Percentiles rank a stretch among this genome's conserved stretches.
These are phyloP conservation scores for Indicator indicator DNA, from an alignment of 2,113 vertebrate genomes.

Conservation along the genomic window DNA sequence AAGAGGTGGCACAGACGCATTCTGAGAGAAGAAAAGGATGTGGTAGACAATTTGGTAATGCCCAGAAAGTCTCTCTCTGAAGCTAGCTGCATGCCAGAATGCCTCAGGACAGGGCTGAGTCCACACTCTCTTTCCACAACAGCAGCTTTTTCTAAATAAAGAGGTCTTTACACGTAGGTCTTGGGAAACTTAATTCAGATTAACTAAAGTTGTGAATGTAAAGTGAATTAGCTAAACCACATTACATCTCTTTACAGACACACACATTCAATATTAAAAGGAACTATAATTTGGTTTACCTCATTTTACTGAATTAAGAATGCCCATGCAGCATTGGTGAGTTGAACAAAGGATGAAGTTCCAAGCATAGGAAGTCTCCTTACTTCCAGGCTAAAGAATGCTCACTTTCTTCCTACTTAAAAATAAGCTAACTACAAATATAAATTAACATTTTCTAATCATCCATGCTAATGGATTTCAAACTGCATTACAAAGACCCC, in stretches of 20 bases:
- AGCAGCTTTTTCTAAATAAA: conserved; percentile 30
- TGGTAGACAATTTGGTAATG: conserved; percentile 53
- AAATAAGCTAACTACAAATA: conserved; percentile 5
- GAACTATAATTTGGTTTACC: conserved; percentile 30
- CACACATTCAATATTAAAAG: not conserved
- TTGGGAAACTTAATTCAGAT: conserved; percentile 44
- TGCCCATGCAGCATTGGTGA: not conserved
- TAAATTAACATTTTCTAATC: not conserved
- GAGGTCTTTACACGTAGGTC: not conserved
- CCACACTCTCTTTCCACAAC: conserved; percentile 31
- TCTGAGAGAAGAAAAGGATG: conserved; percentile 52
- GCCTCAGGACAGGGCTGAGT: conserved; percentile 23
- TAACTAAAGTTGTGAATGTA: conserved; percentile 24
- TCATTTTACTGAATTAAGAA: conserved; percentile 18
- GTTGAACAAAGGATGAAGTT: not conserved
- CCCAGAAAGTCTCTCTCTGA: conserved; percentile 17
- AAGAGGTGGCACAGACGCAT: not conserved
- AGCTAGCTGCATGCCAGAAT: not conserved
- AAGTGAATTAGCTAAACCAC: conserved; percentile 45
- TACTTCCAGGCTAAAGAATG: not conserved
- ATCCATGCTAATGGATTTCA: not conserved
- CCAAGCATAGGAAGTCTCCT: not conserved
- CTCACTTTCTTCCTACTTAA: not conserved
- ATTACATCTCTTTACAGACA: not conserved
- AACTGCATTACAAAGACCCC: not conserved